Percentiles rank a stretch among this genome's conserved stretches.
These are phyloP conservation scores for Stenurella melanura DNA, from an alignment of 2,888 invertebrate species.

Conservation along the genomic window DNA sequence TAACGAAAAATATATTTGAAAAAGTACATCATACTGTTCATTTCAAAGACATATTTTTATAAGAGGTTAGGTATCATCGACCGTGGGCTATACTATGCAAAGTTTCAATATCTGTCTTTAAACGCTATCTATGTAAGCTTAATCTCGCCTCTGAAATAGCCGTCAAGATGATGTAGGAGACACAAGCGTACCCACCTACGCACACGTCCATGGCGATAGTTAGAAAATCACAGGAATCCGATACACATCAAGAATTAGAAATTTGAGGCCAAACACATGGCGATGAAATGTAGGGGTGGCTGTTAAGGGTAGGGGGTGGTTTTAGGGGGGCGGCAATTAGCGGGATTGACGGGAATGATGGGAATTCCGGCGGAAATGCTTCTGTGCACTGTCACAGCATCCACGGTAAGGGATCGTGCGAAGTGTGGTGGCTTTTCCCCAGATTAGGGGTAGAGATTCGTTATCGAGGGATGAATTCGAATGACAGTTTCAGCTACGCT, in stretches of 20 bases:
- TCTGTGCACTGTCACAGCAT: conserved; percentile 45
- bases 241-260: conserved; percentile 53
- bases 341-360: conserved; percentile 70
- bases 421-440: conserved; percentile 35
- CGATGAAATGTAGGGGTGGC: conserved; percentile 40
- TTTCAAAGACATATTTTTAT: too few species aligned
- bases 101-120: too few species aligned
- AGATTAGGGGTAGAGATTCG: conserved; percentile 34
- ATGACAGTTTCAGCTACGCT: conserved; percentile 45
- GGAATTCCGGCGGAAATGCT: conserved; percentile 70
- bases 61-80: too few species aligned
- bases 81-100: too few species aligned
- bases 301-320: conserved; percentile 31
- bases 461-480: conserved; percentile 43
- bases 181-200: conserved; percentile 1
- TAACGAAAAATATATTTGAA: too few species aligned
- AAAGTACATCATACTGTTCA: too few species aligned
- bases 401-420: conserved; percentile 42
- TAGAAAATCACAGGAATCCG: conserved; percentile 43
- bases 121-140: too few species aligned
- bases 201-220: conserved; percentile 10
- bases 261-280: conserved; percentile 51
- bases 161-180: not conserved
- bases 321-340: conserved; percentile 68
- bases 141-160: not conserved